phyloP scores from a whole-genome alignment of 2,888 invertebrate species.

The Diabrotica balteata region DNA sequence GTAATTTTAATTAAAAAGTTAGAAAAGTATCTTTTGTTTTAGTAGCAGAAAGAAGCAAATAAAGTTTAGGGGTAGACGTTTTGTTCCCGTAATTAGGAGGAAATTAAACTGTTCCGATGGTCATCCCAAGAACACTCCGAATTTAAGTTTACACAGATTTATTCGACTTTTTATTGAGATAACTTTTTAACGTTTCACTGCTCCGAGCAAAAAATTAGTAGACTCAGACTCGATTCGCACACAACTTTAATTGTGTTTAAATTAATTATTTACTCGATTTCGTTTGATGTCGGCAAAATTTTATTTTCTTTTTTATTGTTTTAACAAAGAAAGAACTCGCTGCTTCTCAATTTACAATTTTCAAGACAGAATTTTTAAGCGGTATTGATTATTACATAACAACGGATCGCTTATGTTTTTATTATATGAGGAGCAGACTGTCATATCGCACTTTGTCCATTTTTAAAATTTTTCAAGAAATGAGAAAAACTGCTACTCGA shows the following conservation, averaged over 20 bases:
- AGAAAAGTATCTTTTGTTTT: conserved; percentile 60
- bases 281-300: conserved; percentile 4
- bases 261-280: conserved; percentile 9
- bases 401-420: too few relatives aligned
- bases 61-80: conserved; percentile 57
- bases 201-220: conserved; percentile 3
- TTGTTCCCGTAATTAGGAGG: conserved; percentile 59
- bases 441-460: too few relatives aligned
- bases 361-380: too few relatives aligned
- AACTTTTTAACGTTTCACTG: conserved; percentile 20
- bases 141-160: conserved; percentile 52
- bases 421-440: too few relatives aligned
- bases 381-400: too few relatives aligned
- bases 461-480: too few relatives aligned
- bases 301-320: too few relatives aligned
- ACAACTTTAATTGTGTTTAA: conserved; percentile 9
- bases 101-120: conserved; percentile 58
- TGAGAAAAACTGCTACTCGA: too few relatives aligned
- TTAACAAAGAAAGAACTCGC: too few relatives aligned
- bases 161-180: conserved; percentile 49
- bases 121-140: conserved; percentile 51
- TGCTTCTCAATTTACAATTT: too few relatives aligned
- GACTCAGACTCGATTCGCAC: background rate
- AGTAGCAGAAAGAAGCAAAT: conserved; percentile 57
- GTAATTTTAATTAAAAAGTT: conserved; percentile 61